Evolutionary conservation across 2,113 vertebrate genomes (phyloP).

Genomic region (Neolamprologus kungweensis): DNA sequence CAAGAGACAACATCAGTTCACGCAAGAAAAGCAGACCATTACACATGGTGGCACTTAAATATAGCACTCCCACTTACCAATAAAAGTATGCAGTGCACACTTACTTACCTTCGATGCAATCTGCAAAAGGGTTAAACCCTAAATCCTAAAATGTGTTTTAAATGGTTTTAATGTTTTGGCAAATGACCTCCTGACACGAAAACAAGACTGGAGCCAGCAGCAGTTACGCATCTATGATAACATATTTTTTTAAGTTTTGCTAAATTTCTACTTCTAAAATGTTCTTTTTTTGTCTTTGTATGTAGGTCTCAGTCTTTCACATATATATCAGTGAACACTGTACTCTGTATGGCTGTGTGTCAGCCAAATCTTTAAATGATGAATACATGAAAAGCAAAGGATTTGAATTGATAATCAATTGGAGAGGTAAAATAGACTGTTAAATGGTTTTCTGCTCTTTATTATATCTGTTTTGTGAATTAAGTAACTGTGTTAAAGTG

Average conservation of each 20-base stretch:
- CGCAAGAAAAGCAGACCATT: background rate
- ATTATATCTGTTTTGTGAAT: background rate
- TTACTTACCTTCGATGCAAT: background rate
- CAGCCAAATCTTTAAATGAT: background rate
- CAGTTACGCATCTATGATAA: background rate
- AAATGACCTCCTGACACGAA: background rate
- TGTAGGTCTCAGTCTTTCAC: background rate
- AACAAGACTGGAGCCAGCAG: background rate
- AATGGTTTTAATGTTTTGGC: background rate
- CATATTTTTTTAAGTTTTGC: too few species aligned
- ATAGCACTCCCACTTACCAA: background rate
- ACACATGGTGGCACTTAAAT: background rate
- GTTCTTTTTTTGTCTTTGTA: background rate
- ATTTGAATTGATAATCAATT: background rate
- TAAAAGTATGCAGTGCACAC: background rate
- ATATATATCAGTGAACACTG: background rate
- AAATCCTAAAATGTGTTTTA: background rate
- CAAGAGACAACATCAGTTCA: background rate
- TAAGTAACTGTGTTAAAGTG: background rate
- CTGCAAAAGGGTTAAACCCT: background rate
- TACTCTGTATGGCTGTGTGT: background rate
- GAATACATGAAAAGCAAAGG: background rate
- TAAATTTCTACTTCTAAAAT: background rate
- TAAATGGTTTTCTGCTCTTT: background rate
- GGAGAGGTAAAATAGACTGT: background rate